Conservation (phyloP, 2,888 invertebrate species). For the Apodemia duryi region DNA sequence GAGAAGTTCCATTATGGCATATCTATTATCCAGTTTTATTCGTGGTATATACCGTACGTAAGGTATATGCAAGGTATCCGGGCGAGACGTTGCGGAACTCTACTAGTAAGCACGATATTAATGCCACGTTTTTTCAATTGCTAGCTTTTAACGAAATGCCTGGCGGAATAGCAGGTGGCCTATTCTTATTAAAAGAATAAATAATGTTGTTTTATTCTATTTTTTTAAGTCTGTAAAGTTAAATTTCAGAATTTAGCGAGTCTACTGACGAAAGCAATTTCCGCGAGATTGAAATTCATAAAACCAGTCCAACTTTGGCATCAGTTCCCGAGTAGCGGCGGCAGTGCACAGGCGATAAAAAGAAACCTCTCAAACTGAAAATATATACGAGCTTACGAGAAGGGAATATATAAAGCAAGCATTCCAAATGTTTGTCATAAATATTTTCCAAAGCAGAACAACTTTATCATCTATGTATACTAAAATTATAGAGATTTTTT, state of each 20-base stretch:
- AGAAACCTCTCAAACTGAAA: not conserved
- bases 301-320: not conserved
- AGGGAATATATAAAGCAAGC: not conserved
- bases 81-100: no score
- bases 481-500: no score
- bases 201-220: no score
- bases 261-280: slow-evolving; percentile 1
- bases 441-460: not conserved
- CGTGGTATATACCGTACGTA: no score
- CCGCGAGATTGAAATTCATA: slow-evolving; percentile 5
- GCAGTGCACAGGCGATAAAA: not conserved
- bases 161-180: no score
- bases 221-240: not conserved
- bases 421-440: not conserved
- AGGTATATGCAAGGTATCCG: no score
- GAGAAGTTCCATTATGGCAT: no score
- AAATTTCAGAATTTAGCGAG: not conserved
- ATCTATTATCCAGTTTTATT: no score
- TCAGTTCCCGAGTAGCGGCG: not conserved
- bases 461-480: not conserved
- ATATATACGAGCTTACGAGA: not conserved
- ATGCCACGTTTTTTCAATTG: no score
- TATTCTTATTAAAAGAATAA: no score
- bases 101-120: no score
- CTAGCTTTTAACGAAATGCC: no score